Evolutionary conservation across 2,888 invertebrate genomes (phyloP).

Genomic region (Hirtodrosophila duncani): DNA sequence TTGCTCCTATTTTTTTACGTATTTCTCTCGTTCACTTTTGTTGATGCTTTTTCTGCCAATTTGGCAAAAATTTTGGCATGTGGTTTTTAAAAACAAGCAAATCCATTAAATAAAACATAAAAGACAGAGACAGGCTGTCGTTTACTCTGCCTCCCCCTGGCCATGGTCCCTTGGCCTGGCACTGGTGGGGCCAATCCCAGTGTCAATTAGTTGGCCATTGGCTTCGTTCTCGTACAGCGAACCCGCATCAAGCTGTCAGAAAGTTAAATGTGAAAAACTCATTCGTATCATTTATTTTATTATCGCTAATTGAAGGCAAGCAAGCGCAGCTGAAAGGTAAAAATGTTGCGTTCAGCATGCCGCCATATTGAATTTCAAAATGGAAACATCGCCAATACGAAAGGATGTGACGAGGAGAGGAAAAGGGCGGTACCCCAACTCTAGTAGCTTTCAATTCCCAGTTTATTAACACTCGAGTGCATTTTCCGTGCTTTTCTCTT

Average conservation of each 20-base stretch:
- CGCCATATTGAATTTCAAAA: slow-evolving; percentile 7
- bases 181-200: slow-evolving; percentile 47
- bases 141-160: slow-evolving; percentile 1
- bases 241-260: slow-evolving; percentile 69
- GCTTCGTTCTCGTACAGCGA: slow-evolving; percentile 46
- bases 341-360: too few species aligned
- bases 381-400: too few species aligned
- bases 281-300: slow-evolving; percentile 64
- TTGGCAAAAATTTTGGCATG: slow-evolving; percentile 56
- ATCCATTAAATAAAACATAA: slow-evolving; percentile 50
- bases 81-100: slow-evolving; percentile 38
- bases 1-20: not conserved
- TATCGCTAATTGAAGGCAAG: slow-evolving; percentile 61
- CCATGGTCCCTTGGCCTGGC: slow-evolving; percentile 1
- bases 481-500: slow-evolving; percentile 24
- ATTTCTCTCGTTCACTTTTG: not conserved
- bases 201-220: slow-evolving; percentile 61
- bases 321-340: slow-evolving; percentile 36
- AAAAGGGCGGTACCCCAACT: slow-evolving; percentile 2
- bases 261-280: slow-evolving; percentile 67
- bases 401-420: not conserved
- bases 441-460: too few species aligned
- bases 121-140: too few species aligned
- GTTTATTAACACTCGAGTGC: slow-evolving; percentile 56
- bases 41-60: slow-evolving; percentile 47